Percentiles rank a stretch among this genome's conserved stretches.
Conservation (phyloP, 2,888 invertebrate genomes). For the Hirtodrosophila cameraria region DNA sequence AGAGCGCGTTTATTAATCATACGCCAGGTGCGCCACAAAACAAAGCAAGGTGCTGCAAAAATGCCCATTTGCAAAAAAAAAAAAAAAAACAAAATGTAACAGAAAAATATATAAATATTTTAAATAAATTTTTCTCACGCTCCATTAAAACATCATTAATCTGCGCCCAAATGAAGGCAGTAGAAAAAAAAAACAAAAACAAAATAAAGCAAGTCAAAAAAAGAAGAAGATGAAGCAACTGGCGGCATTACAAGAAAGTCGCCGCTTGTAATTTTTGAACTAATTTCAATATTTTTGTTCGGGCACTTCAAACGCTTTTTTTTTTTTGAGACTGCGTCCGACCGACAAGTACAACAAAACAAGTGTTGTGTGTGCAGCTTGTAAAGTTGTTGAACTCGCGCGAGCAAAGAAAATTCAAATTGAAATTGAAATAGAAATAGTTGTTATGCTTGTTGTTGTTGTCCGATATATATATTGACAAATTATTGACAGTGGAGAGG, state of each 20-base stretch:
- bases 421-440: slow-evolving; percentile 45
- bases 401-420: slow-evolving; percentile 2
- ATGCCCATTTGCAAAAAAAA: slow-evolving; percentile 48
- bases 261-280: slow-evolving; percentile 46
- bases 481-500: slow-evolving; percentile 64
- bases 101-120: slow-evolving; percentile 1
- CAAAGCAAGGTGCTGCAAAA: slow-evolving; percentile 55
- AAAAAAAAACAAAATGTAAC: slow-evolving; percentile 5
- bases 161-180: slow-evolving; percentile 40
- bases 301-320: slow-evolving; percentile 58
- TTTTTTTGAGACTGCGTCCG: too few species aligned
- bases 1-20: slow-evolving; percentile 57
- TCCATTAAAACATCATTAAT: slow-evolving; percentile 76
- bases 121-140: slow-evolving; percentile 64
- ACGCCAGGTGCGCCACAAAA: slow-evolving; percentile 41
- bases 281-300: slow-evolving; percentile 68
- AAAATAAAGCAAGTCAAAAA: too few species aligned
- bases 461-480: slow-evolving; percentile 57
- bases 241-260: slow-evolving; percentile 59
- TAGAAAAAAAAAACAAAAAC: too few species aligned
- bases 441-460: slow-evolving; percentile 53
- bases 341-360: slow-evolving; percentile 39
- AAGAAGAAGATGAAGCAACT: slow-evolving; percentile 27
- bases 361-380: slow-evolving; percentile 53
- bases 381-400: slow-evolving; percentile 53